A percentile compares a stretch with the other conserved stretches of the same genome.
Evolutionary conservation across 2,888 invertebrate species (phyloP).

Genomic region (Isotomurus palustris): DNA sequence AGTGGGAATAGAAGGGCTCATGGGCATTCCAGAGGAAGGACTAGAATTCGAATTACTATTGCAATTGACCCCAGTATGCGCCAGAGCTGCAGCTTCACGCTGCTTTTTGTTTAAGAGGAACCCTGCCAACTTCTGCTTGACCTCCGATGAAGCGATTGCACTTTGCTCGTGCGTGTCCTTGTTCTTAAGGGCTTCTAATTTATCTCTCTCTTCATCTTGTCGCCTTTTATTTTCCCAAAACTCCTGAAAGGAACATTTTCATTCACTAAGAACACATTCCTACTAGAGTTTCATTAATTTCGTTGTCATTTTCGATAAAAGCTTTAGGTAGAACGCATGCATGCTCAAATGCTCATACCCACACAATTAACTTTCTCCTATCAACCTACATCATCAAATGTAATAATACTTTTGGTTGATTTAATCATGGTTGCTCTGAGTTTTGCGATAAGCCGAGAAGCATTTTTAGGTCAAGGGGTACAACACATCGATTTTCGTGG

Average conservation of each 20-base stretch:
- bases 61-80: conserved; percentile 47
- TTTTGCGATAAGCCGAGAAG: too few relatives aligned
- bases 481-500: conserved; percentile 6
- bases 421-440: too few relatives aligned
- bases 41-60: conserved; percentile 15
- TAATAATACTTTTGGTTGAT: too few relatives aligned
- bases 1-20: conserved; percentile 19
- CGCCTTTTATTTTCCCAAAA: conserved; percentile 66
- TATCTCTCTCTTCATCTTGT: conserved; percentile 59
- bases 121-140: conserved; percentile 86
- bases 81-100: conserved; percentile 60
- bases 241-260: conserved; percentile 55
- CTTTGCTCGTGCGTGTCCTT: conserved; percentile 94
- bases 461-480: conserved; percentile 12
- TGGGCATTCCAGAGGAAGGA: conserved; percentile 13
- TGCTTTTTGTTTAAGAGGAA: conserved; percentile 77
- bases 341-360: too few relatives aligned
- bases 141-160: conserved; percentile 92
- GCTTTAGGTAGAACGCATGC: too few relatives aligned
- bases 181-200: conserved; percentile 78
- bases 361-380: too few relatives aligned
- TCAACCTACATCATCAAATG: too few relatives aligned
- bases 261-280: conserved; percentile 6
- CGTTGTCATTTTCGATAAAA: too few relatives aligned
- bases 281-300: too few relatives aligned